Evolutionary conservation across 2,888 invertebrate species (phyloP), one percentile per base, ranked within the genome.

Genomic region (Coelinius sp.): DNA sequence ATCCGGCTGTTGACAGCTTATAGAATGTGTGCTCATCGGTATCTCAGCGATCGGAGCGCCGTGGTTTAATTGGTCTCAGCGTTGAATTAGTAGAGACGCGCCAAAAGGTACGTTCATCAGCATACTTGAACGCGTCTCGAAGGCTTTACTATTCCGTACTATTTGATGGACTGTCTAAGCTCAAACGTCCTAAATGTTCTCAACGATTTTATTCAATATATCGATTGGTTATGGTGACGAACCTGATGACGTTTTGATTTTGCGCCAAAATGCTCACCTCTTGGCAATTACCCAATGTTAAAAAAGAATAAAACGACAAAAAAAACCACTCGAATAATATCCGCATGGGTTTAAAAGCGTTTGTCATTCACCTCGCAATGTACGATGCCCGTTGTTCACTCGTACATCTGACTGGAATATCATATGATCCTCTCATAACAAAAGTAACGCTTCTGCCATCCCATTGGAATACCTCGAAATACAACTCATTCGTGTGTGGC

Each of bases 251-350:
- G 44, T 25, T 22, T 44, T 14, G 63, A 69, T 68, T 59, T 76
- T 76, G 79, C 78, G 82, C 82, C 81, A 82, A 84, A 82, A 84
- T 84, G 83, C 84, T 83, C 78, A 80, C 80, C 82, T 83, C 81
- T 84, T 86, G 86, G 86, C 86, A 86, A 85, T 86, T 86, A 86
- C 85, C 85, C 85, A 85, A 85, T 78, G 78, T 79, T 82, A 79
- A 79, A 79, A 80, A 80, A 75, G 73, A 75, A 73, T 76, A 76
- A 80, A 31, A 59, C 8, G 12, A 35, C 14, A 14, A 49, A 46
- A 65, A 12, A 35, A 24, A 64, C 17, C 12, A 64, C 17, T 53
- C 27, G 53, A 53, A 70, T 53, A 62, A 69, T 63, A 66, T 64
- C 72, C 62, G 66, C 20, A 67, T 69, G 63, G 72, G 44, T 46